Base-by-base conservation (phyloP, 2,888 invertebrate genomes). In the Pseudoips prasinana region DNA sequence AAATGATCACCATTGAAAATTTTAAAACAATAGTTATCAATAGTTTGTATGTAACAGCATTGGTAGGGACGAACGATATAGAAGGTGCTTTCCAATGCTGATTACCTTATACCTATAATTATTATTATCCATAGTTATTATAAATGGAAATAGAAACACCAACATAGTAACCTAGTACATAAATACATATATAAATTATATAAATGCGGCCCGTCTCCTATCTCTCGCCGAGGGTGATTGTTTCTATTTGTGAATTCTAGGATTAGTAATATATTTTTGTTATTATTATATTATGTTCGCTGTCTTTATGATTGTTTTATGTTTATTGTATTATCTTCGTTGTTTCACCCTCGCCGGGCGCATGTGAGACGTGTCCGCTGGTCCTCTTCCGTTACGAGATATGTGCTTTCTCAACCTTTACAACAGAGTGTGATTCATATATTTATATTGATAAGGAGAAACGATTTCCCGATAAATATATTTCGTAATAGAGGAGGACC, bases 91-190 rank as follows among this genome's bases (percentile, higher is more conserved):
- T 48, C 54, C 72, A 65, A 56, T 67, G 74, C 67, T 64, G 67
- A 63, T 55, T 71, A 75, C 76, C 64, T 46, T 73, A 66, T 66
- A n/a, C n/a, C n/a, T n/a, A 62, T 66, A 49, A 53, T 44, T 60
- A 56, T 41, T 59, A 57, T 55, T 73, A 77, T 72, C 76, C 77
- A 81, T 82, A 80, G 77, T 69, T 79, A 72, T 78, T 74, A 65
- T 73, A 47, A 81, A 80, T 76, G 81, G 73, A 74, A 84, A 85
- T 86, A 87, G 84, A 73, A 78, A 87, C 87, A 87, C 87, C 87
- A 87, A 86, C 77, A 79, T 87, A 87, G 84, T 65, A 58, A 79
- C 70, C 73, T 87, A 86, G 83, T 71, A 76, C 74, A 81, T 81
- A 63, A 68, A 74, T 69, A 67, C 73, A 74, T 72, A 69, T 70